Evolutionary conservation across 2,113 vertebrate genomes (phyloP).

Genomic region (Ginglymostoma cirratum): DNA sequence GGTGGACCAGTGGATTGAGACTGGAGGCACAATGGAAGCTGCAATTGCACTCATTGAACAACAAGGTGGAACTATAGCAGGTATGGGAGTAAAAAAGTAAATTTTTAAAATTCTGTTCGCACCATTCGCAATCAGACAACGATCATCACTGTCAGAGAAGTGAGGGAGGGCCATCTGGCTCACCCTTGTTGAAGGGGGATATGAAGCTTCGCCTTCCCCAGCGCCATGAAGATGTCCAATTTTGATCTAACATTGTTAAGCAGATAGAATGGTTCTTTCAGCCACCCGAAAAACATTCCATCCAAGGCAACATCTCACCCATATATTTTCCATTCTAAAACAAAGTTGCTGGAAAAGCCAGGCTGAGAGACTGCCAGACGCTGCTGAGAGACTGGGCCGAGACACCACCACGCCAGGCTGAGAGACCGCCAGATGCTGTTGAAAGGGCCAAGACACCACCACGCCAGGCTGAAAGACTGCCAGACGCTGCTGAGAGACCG

Average conservation of each 20-base stretch:
- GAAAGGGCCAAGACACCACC: too few relatives aligned
- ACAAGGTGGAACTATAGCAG: constrained; percentile 64
- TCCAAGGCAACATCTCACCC: not conserved
- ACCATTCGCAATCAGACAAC: not conserved
- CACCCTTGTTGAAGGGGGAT: not conserved
- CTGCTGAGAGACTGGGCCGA: too few relatives aligned
- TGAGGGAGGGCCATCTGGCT: not conserved
- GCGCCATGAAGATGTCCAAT: not conserved
- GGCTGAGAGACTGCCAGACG: too few relatives aligned
- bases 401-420: too few relatives aligned
- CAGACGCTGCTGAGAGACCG: too few relatives aligned
- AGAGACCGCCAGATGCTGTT: too few relatives aligned
- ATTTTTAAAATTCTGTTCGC: not conserved
- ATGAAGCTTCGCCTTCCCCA: not conserved
- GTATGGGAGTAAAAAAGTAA: constrained; percentile 46
- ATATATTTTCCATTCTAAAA: not conserved
- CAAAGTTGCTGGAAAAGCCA: too few relatives aligned
- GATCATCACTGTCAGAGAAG: not conserved
- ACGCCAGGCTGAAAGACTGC: too few relatives aligned
- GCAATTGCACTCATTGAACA: constrained; percentile 70
- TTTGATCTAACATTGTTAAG: not conserved
- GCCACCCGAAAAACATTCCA: not conserved
- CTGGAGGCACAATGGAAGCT: constrained; percentile 74
- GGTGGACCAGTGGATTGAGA: constrained; percentile 84
- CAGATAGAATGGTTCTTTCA: not conserved